phyloP scores from a whole-genome alignment of 2,797 vertebrate genomes.

The Notolabrus celidotus region DNA sequence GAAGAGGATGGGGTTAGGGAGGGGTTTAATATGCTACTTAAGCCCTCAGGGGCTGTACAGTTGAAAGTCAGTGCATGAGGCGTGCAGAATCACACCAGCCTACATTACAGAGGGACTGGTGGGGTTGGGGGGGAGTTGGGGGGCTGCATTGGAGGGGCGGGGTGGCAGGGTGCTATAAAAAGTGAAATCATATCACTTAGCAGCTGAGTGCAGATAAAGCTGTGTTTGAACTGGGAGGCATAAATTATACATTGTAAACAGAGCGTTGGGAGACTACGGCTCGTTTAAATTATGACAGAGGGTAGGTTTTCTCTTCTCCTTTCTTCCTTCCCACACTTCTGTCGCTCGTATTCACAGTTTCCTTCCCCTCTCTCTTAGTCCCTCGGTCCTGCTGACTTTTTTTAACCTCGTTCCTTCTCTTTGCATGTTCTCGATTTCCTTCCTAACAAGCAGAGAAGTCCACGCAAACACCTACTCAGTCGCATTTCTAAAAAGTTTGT shows the following conservation, averaged over 20 bases:
- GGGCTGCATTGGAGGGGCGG: slow-evolving; percentile 48
- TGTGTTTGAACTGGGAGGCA: slow-evolving; percentile 90
- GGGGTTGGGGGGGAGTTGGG: slow-evolving; percentile 41
- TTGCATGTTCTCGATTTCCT: slow-evolving; percentile 27
- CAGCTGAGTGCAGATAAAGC: slow-evolving; percentile 91
- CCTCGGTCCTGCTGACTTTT: slow-evolving; percentile 29
- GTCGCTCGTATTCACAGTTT: slow-evolving; percentile 48
- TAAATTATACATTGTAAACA: slow-evolving; percentile 97
- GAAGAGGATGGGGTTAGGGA: slow-evolving; percentile 68
- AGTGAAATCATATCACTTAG: slow-evolving; percentile 94
- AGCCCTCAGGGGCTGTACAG: slow-evolving; percentile 75
- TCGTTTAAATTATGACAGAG: slow-evolving; percentile 91
- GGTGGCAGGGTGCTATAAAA: slow-evolving; percentile 77
- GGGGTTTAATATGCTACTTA: slow-evolving; percentile 77
- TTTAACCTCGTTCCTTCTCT: slow-evolving; percentile 10
- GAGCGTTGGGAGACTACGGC: slow-evolving; percentile 86
- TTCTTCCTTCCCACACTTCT: slow-evolving; percentile 78
- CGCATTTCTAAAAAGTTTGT: slow-evolving; percentile 25
- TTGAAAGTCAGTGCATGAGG: slow-evolving; percentile 78
- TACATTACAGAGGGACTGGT: slow-evolving; percentile 63
- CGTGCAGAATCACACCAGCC: slow-evolving; percentile 79
- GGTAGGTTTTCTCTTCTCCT: slow-evolving; percentile 81
- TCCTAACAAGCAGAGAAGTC: slow-evolving; percentile 12
- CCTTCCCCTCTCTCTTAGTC: slow-evolving; percentile 3
- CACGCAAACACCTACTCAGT: slow-evolving; percentile 4